These are phyloP conservation scores for Spilarctia lutea DNA, from an alignment of 2,888 invertebrate species.

Conservation along the genomic window DNA sequence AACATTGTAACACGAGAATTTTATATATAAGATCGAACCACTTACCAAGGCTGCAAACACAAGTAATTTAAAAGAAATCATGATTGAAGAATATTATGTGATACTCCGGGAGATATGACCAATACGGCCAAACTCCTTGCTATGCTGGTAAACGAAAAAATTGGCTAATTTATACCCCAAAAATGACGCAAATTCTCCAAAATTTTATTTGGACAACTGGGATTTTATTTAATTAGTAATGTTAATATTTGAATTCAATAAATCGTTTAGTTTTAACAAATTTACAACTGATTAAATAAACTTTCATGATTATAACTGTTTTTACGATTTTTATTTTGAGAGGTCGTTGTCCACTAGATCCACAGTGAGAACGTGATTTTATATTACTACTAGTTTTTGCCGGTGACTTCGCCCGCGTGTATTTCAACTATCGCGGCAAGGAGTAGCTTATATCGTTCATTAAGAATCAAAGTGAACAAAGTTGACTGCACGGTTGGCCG, in stretches of 20 bases:
- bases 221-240: constrained; percentile 3
- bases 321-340: not conserved
- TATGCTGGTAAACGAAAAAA: not conserved
- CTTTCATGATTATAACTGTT: constrained; percentile 1
- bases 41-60: constrained; percentile 18
- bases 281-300: constrained; percentile 5
- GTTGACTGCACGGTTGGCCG: too few relatives aligned
- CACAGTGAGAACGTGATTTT: not conserved
- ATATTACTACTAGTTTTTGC: too few relatives aligned
- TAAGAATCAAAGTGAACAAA: too few relatives aligned
- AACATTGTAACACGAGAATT: too few relatives aligned
- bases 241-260: constrained; percentile 17
- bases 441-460: too few relatives aligned
- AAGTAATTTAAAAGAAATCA: constrained; percentile 8
- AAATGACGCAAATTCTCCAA: not conserved
- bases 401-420: too few relatives aligned
- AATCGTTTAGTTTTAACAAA: constrained; percentile 10
- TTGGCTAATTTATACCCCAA: constrained; percentile 9
- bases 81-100: not conserved
- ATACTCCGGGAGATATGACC: constrained; percentile 21
- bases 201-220: not conserved
- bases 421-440: too few relatives aligned
- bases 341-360: not conserved
- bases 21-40: not conserved
- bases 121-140: constrained; percentile 17